Percentiles rank a stretch among this genome's conserved stretches.
Evolutionary conservation across 2,797 vertebrate species (phyloP).

Genomic region (Chelmon rostratus): DNA sequence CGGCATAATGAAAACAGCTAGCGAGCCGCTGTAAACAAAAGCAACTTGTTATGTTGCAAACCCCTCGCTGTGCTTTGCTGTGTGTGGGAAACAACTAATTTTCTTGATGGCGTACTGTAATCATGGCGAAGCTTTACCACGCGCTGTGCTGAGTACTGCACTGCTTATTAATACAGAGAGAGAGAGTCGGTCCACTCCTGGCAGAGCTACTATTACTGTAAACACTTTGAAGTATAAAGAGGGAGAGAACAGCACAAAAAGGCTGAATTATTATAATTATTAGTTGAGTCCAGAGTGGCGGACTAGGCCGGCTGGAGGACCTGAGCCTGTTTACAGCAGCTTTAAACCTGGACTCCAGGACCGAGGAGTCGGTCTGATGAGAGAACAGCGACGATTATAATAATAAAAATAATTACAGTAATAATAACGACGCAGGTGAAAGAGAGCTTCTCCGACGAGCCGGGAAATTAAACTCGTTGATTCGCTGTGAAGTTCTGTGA

Average conservation of each 20-base stretch:
- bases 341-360: slow-evolving; percentile 29
- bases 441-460: background rate
- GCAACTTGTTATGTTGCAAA: slow-evolving; percentile 88
- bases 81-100: slow-evolving; percentile 88
- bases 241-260: slow-evolving; percentile 46
- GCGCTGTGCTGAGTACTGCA: slow-evolving; percentile 83
- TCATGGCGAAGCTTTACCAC: slow-evolving; percentile 86
- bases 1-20: slow-evolving; percentile 89
- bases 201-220: slow-evolving; percentile 79
- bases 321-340: slow-evolving; percentile 29
- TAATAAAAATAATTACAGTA: slow-evolving; percentile 63
- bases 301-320: slow-evolving; percentile 50
- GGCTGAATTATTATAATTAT: slow-evolving; percentile 76
- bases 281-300: slow-evolving; percentile 43
- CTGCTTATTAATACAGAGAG: slow-evolving; percentile 83
- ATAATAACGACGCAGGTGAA: slow-evolving; percentile 30
- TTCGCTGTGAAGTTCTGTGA: background rate
- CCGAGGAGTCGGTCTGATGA: slow-evolving; percentile 28
- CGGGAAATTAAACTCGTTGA: background rate
- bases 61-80: slow-evolving; percentile 79
- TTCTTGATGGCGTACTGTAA: slow-evolving; percentile 89
- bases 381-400: slow-evolving; percentile 54
- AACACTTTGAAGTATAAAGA: slow-evolving; percentile 67
- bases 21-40: slow-evolving; percentile 90
- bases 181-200: slow-evolving; percentile 72